Evolutionary conservation across 2,113 vertebrate species (phyloP).

Genomic region (Bos indicus): DNA sequence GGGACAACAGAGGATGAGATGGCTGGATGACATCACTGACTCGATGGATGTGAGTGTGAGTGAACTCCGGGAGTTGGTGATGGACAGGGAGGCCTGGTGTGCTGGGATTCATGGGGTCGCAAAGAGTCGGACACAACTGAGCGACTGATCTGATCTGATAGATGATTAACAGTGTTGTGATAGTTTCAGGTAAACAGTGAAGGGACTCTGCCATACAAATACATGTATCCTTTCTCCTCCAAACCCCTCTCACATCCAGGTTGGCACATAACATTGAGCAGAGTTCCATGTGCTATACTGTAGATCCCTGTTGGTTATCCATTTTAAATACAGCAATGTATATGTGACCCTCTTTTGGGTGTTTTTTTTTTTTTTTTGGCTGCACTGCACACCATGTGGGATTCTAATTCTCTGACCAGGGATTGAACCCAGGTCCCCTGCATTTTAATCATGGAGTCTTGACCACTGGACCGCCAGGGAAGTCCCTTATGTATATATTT

Average conservation of each 20-base stretch:
- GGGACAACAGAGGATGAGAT: no score
- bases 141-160: no score
- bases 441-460: not conserved
- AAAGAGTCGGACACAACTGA: no score
- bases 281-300: not conserved
- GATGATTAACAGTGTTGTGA: not conserved
- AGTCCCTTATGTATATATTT: not conserved
- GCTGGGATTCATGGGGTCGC: no score
- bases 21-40: no score
- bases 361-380: not conserved
- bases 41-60: no score
- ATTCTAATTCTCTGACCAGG: not conserved
- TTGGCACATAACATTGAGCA: not conserved
- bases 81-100: no score
- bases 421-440: not conserved
- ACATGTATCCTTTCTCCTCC: not conserved
- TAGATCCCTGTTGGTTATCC: not conserved
- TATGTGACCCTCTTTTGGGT: not conserved
- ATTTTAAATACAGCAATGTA: not conserved
- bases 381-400: no score
- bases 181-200: not conserved
- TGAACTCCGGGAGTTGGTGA: no score
- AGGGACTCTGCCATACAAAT: not conserved
- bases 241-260: not conserved
- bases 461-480: not conserved